A percentile compares a stretch with the other conserved stretches of the same genome.
These are phyloP conservation scores for Pseudanteris insignis DNA, from an alignment of 2,888 invertebrate species.

Conservation along the genomic window DNA sequence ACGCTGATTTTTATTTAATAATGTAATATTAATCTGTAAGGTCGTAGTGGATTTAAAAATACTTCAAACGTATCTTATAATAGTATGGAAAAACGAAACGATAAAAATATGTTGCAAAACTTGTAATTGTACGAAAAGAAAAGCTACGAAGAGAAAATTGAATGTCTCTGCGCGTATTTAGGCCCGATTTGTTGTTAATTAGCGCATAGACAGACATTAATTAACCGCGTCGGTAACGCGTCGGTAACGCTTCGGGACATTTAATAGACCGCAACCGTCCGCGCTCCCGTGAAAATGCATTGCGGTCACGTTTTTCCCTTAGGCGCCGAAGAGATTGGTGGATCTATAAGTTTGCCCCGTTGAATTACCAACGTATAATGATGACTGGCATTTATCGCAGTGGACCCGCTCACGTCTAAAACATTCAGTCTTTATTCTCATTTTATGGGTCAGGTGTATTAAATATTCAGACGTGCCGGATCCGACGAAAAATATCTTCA, in stretches of 20 bases:
- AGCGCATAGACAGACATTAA: constrained; percentile 47
- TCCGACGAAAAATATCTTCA: too few species aligned
- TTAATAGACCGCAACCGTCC: constrained; percentile 45
- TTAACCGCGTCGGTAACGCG: too few species aligned
- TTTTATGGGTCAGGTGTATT: constrained; percentile 37
- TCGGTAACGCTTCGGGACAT: constrained; percentile 33
- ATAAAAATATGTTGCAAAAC: too few species aligned
- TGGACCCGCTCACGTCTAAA: constrained; percentile 31
- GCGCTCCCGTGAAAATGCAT: constrained; percentile 45
- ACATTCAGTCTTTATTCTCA: constrained; percentile 28
- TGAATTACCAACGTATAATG: constrained; percentile 48
- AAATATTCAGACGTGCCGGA: constrained; percentile 37
- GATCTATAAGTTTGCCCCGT: constrained; percentile 47
- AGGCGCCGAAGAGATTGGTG: constrained; percentile 45
- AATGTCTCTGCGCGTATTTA: constrained; percentile 39
- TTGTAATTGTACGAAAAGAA: too few species aligned
- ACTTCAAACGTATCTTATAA: too few species aligned
- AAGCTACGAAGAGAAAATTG: too few species aligned
- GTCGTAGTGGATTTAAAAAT: too few species aligned
- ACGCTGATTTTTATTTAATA: too few species aligned
- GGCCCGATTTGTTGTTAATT: constrained; percentile 46
- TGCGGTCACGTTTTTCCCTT: constrained; percentile 51
- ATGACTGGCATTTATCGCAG: constrained; percentile 41
- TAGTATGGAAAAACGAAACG: too few species aligned
- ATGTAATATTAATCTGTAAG: too few species aligned